Evolutionary conservation across 2,797 vertebrate species (phyloP).

Genomic region (Danio aesculapii): DNA sequence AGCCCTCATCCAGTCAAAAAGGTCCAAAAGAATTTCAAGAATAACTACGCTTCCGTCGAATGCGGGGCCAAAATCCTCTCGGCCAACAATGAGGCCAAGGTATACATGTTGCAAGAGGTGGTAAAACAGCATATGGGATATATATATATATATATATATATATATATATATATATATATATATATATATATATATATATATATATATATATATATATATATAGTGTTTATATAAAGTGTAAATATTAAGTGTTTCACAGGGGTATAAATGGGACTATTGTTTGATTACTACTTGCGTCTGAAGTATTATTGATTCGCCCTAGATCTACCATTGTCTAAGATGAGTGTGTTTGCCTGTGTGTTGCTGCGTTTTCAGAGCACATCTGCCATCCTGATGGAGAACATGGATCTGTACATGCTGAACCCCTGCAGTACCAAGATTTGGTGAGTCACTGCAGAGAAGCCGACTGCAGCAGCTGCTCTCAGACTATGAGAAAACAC

Average conservation of each 20-base stretch:
- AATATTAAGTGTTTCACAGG: too few relatives aligned
- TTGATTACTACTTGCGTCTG: neutral
- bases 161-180: too few relatives aligned
- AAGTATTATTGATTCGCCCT: neutral
- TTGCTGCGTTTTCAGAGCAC: constrained; percentile 83
- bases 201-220: too few relatives aligned
- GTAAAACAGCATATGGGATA: neutral
- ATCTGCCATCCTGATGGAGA: constrained; percentile 97
- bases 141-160: too few relatives aligned
- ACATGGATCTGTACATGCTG: constrained; percentile 99
- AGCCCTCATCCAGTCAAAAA: constrained; percentile 90
- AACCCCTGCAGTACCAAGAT: constrained; percentile 99
- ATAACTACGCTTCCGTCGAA: constrained; percentile 98
- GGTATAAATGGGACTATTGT: neutral
- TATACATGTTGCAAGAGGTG: constrained; percentile 60
- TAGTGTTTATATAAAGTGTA: too few relatives aligned
- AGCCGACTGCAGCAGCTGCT: neutral
- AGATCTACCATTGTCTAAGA: neutral
- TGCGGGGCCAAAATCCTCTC: constrained; percentile 98
- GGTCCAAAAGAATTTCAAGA: constrained; percentile 96
- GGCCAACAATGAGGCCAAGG: constrained; percentile 97
- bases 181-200: too few relatives aligned
- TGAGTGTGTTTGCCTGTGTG: neutral
- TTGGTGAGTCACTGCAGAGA: constrained; percentile 82
- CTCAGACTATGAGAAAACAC: neutral